Evolutionary conservation across 2,888 invertebrate genomes (phyloP), one percentile per base, ranked within the genome.

Genomic region (Caenorhabditis sp.): DNA sequence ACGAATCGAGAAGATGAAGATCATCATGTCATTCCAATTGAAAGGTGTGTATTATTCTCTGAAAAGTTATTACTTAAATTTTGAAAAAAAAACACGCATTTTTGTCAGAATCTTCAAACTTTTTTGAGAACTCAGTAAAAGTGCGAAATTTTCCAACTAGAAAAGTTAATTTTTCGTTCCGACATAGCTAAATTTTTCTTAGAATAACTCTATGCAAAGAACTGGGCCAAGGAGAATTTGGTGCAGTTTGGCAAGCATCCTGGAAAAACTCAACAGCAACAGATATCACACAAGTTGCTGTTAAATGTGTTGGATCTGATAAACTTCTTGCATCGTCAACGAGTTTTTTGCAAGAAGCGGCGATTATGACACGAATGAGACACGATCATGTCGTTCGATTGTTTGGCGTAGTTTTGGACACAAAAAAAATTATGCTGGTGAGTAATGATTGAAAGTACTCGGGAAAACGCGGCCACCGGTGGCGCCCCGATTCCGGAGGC

Each of bases 341-440:
- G 77, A 96, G 97, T 89, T 97, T 97, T 90, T 73, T 82, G n/a
- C 97, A 97, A 89, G 97, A 99, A 89, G 97, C 97, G 0, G 95
- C 95, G 14, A 95, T 97, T 78, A 97, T 99, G 97, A 96, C 97
- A 89, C 93, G 94, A 76, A 95, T 97, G 84, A 95, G 96, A 88
- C 96, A 97, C 88, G 94, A 95, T 71, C 94, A 95, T 88, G 95
- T 99, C 82, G 97, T 97, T 3, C 91, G 95, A n/a, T 90, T 99
- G 68, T 97, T 95, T 88, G 99, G 99, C 1, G 97, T 99, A 19
- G 97, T 97, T 3, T 90, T 97, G 66, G 95, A 96, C 86, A 92
- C 95, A 59, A 93, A 94, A 86, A 92, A 93, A 1, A 89, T 95
- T 73, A 95, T 91, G 91, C 83, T 91, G 88, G 91, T 91, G 83